Evolutionary conservation across 2,797 vertebrate species (phyloP).

Genomic region (Spinus pinus): DNA sequence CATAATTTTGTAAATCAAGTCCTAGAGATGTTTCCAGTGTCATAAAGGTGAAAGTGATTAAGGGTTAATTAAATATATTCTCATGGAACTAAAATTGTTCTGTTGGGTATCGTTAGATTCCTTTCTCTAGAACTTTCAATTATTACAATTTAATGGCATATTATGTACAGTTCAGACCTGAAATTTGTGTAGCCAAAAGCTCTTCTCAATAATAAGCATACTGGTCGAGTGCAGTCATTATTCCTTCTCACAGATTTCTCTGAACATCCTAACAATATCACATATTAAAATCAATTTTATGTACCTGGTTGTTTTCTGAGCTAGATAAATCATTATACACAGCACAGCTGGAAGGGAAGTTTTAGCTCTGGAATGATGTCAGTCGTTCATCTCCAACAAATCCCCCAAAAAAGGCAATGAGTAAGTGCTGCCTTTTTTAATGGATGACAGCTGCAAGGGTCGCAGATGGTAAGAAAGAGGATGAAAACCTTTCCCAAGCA

Average conservation of each 20-base stretch:
- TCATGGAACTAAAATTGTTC: slow-evolving; percentile 51
- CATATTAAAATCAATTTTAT: neutral
- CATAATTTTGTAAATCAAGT: slow-evolving; percentile 70
- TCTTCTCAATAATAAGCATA: neutral
- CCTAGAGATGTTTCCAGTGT: slow-evolving; percentile 46
- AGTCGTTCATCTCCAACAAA: neutral
- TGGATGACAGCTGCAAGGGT: neutral
- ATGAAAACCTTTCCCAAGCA: neutral
- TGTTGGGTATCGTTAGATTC: neutral
- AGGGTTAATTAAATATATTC: slow-evolving; percentile 67
- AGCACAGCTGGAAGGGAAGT: neutral
- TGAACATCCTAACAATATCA: neutral
- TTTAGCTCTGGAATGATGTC: neutral
- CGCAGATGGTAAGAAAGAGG: neutral
- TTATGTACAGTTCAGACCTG: neutral
- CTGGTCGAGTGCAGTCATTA: neutral
- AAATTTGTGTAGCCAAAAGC: neutral
- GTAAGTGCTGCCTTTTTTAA: neutral
- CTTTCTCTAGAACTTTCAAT: slow-evolving; percentile 1
- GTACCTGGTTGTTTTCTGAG: neutral
- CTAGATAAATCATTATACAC: neutral
- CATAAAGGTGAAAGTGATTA: slow-evolving; percentile 66
- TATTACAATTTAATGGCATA: slow-evolving; percentile 35
- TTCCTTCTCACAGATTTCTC: neutral
- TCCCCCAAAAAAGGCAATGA: neutral